These are phyloP conservation scores for Morinoia aosen DNA, from an alignment of 2,888 invertebrate genomes.

Conservation along the genomic window DNA sequence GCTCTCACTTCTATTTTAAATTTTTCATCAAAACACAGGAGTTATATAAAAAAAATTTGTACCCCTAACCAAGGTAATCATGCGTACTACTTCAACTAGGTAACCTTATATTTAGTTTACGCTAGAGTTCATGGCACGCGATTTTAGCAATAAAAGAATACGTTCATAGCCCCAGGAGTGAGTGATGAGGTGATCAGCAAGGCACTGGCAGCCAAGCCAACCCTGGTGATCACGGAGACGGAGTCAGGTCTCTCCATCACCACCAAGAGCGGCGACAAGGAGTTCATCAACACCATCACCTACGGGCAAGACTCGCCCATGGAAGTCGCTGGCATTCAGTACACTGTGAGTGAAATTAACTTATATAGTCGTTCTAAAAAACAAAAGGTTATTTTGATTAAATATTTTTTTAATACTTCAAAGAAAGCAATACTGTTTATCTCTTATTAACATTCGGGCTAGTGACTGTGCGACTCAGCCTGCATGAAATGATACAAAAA, in stretches of 20 bases:
- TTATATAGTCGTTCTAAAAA: neutral
- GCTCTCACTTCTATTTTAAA: no score
- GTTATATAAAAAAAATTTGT: no score
- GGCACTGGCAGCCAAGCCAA: slow-evolving; percentile 57
- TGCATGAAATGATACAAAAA: no score
- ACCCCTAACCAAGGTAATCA: no score
- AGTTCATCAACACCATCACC: slow-evolving; percentile 61
- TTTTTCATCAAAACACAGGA: no score
- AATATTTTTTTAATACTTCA: no score
- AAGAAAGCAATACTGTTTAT: no score
- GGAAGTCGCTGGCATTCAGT: slow-evolving; percentile 52
- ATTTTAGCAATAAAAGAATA: neutral
- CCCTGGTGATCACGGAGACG: slow-evolving; percentile 51
- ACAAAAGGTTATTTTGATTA: no score
- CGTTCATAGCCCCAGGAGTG: slow-evolving; percentile 45
- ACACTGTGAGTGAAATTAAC: slow-evolving; percentile 1
- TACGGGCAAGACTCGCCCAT: slow-evolving; percentile 60
- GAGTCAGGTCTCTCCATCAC: slow-evolving; percentile 54
- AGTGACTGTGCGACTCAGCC: no score
- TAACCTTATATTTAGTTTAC: no score
- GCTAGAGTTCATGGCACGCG: neutral
- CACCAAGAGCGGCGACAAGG: slow-evolving; percentile 60
- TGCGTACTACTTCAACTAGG: no score
- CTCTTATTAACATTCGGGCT: no score
- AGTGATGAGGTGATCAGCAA: slow-evolving; percentile 56